These are phyloP conservation scores for Malthinus flaveolus DNA, from an alignment of 2,888 invertebrate genomes.

Conservation along the genomic window DNA sequence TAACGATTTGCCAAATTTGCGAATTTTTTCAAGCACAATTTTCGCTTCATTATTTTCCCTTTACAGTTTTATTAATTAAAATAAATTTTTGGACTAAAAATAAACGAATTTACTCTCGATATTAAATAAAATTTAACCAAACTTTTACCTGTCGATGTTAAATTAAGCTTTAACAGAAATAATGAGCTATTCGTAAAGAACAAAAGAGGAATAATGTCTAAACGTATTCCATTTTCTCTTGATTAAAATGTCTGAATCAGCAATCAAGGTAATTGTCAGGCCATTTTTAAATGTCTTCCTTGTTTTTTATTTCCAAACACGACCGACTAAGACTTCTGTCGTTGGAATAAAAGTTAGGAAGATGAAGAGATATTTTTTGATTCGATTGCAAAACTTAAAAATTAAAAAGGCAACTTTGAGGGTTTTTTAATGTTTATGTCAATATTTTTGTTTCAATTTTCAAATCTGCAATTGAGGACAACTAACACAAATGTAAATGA, in stretches of 20 bases:
- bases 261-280: constrained; percentile 25
- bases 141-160: constrained; percentile 13
- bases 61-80: too few species aligned
- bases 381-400: too few species aligned
- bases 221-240: constrained; percentile 16
- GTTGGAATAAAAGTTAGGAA: background rate
- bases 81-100: too few species aligned
- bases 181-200: constrained; percentile 9
- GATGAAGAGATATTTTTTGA: too few species aligned
- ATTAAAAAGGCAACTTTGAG: too few species aligned
- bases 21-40: too few species aligned
- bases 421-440: constrained; percentile 11
- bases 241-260: constrained; percentile 21
- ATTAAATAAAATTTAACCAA: constrained; percentile 4
- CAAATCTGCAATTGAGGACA: constrained; percentile 3
- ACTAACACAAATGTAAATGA: constrained; percentile 13
- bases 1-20: too few species aligned
- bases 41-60: too few species aligned
- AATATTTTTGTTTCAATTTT: constrained; percentile 4
- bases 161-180: constrained; percentile 18
- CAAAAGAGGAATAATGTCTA: constrained; percentile 10
- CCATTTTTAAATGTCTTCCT: constrained; percentile 17
- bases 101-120: too few species aligned
- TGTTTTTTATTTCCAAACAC: constrained; percentile 9
- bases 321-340: background rate